A percentile compares a stretch with the other conserved stretches of the same genome.
These are phyloP conservation scores for Melopsittacus undulatus DNA, from an alignment of 2,797 vertebrate genomes.

Conservation along the genomic window DNA sequence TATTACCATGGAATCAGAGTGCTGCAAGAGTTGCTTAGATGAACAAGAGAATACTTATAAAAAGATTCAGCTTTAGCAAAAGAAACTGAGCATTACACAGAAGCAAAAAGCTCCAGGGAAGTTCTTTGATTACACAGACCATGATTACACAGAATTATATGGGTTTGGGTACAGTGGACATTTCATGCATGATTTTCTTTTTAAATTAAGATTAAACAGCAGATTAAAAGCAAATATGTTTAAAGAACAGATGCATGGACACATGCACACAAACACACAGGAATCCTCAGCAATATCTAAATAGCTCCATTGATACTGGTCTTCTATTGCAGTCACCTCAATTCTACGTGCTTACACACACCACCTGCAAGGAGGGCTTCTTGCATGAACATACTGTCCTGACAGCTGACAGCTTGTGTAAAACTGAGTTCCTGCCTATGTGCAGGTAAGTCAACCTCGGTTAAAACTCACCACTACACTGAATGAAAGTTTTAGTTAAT, in stretches of 20 bases:
- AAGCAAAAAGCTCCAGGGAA: conserved; percentile 2
- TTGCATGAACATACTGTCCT: rapidly evolving
- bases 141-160: background rate
- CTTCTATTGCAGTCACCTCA: background rate
- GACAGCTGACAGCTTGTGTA: background rate
- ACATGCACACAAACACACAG: background rate
- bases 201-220: conserved; percentile 15
- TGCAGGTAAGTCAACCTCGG: background rate
- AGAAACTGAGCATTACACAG: background rate
- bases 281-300: background rate
- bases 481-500: background rate
- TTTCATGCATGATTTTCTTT: conserved; percentile 14
- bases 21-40: conserved; percentile 55
- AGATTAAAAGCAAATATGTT: background rate
- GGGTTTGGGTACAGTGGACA: background rate
- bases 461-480: background rate
- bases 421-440: background rate
- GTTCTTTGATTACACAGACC: background rate
- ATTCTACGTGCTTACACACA: rapidly evolving
- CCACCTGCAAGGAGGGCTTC: background rate
- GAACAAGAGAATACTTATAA: conserved; percentile 27
- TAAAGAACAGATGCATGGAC: background rate
- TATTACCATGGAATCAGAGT: conserved; percentile 66
- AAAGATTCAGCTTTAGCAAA: conserved; percentile 10
- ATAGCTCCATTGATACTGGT: background rate